These are phyloP conservation scores for Zelostemma sp. DNA, from an alignment of 1,140 invertebrate species.

Conservation along the genomic window DNA sequence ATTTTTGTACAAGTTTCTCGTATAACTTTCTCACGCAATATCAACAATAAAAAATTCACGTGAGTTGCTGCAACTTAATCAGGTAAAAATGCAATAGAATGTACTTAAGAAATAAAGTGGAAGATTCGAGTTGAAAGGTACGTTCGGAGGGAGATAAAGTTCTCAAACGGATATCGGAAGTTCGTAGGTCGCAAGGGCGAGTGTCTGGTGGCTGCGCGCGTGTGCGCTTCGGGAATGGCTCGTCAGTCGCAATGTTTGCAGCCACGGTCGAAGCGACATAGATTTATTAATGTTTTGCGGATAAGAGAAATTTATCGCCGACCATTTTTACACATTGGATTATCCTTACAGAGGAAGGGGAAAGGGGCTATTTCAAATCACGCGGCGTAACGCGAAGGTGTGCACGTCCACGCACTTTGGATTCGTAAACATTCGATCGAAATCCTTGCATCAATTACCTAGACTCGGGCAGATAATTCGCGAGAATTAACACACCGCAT, in stretches of 20 bases:
- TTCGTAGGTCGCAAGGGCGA: too few species aligned
- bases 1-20: too few species aligned
- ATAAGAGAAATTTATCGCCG: conserved; percentile 52
- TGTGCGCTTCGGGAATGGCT: conserved; percentile 4
- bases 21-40: too few species aligned
- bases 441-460: conserved; percentile 22
- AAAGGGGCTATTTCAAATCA: conserved; percentile 43
- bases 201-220: not conserved
- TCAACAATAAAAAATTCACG: too few species aligned
- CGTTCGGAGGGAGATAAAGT: too few species aligned
- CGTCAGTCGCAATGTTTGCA: conserved; percentile 48
- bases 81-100: too few species aligned
- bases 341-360: conserved; percentile 29
- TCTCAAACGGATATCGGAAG: too few species aligned
- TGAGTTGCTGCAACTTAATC: too few species aligned
- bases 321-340: conserved; percentile 53
- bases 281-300: conserved; percentile 52
- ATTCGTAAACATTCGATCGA: not conserved
- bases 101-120: too few species aligned
- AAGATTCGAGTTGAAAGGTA: too few species aligned
- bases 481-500: conserved; percentile 22
- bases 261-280: conserved; percentile 42
- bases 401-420: too few species aligned
- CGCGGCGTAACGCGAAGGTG: conserved; percentile 34
- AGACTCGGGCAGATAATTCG: conserved; percentile 15